A percentile compares a stretch with the other conserved stretches of the same genome.
Conservation (phyloP, 2,113 vertebrate species). For the Kryptolebias marmoratus region DNA sequence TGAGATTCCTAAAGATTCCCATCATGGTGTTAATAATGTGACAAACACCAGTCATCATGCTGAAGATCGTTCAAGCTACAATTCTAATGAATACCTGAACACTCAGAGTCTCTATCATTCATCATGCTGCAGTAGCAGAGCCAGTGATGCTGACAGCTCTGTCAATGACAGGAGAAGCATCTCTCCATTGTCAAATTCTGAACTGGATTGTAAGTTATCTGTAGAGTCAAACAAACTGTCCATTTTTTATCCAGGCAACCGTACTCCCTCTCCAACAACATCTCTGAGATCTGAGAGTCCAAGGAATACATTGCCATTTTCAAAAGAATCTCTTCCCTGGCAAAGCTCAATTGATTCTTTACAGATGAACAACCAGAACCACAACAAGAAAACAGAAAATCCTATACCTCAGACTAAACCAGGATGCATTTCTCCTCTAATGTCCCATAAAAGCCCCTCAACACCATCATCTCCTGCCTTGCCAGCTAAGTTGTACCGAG, state of each 20-base stretch:
- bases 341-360: constrained; percentile 15
- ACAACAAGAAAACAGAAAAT: constrained; percentile 36
- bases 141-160: constrained; percentile 27
- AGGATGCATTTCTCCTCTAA: constrained; percentile 37
- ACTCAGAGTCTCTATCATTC: constrained; percentile 43
- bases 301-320: constrained; percentile 8
- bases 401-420: constrained; percentile 31
- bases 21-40: constrained; percentile 3
- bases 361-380: constrained; percentile 27
- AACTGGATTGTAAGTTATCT: constrained; percentile 57
- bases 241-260: constrained; percentile 51
- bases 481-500: constrained; percentile 34
- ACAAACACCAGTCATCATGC: constrained; percentile 2
- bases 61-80: not conserved
- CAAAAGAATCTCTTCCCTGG: constrained; percentile 35
- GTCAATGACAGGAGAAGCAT: constrained; percentile 21
- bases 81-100: constrained; percentile 18
- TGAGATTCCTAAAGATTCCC: constrained; percentile 40
- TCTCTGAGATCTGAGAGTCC: constrained; percentile 62
- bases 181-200: constrained; percentile 54
- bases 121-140: constrained; percentile 26
- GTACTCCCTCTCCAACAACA: constrained; percentile 60
- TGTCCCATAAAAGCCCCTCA: constrained; percentile 24
- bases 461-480: constrained; percentile 49
- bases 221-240: constrained; percentile 67